These are phyloP conservation scores for Ptychobarbus kaznakovi DNA, from an alignment of 2,797 vertebrate genomes.

Conservation along the genomic window DNA sequence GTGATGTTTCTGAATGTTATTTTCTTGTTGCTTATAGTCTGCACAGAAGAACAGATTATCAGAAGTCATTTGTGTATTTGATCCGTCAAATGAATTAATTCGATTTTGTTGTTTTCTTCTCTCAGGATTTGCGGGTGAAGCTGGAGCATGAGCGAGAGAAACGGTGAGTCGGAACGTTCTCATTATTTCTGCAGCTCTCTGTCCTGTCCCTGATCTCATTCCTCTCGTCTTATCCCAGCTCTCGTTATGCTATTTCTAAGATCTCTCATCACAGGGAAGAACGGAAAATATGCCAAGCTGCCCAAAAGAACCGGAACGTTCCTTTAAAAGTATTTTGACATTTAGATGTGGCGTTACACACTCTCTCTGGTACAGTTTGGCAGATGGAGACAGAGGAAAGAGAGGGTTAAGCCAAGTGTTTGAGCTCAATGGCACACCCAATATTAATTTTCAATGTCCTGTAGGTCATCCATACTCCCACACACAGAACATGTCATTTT, in stretches of 20 bases:
- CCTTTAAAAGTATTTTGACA: conserved; percentile 66
- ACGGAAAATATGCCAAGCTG: conserved; percentile 67
- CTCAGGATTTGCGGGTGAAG: conserved; percentile 92
- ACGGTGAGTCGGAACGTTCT: conserved; percentile 80
- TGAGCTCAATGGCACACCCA: conserved; percentile 67
- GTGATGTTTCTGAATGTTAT: neutral
- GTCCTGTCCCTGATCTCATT: conserved; percentile 61
- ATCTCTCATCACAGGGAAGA: conserved; percentile 65
- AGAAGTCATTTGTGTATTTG: neutral
- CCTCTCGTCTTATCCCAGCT: conserved; percentile 57
- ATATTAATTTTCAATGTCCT: conserved; percentile 63
- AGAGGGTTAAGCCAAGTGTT: conserved; percentile 60
- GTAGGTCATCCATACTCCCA: conserved; percentile 51
- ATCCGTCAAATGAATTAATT: conserved; percentile 19
- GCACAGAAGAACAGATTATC: neutral
- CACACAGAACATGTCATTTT: conserved; percentile 54
- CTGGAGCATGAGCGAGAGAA: conserved; percentile 95
- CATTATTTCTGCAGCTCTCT: conserved; percentile 68
- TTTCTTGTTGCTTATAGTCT: conserved; percentile 4
- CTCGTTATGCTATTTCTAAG: conserved; percentile 66
- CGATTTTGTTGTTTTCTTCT: conserved; percentile 71
- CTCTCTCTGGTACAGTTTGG: conserved; percentile 23
- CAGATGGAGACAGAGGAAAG: conserved; percentile 45
- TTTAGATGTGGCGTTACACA: conserved; percentile 66
- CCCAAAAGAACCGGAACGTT: conserved; percentile 66